These are phyloP conservation scores for Neopelma chrysocephalum DNA, from an alignment of 2,797 vertebrate genomes.

Conservation along the genomic window DNA sequence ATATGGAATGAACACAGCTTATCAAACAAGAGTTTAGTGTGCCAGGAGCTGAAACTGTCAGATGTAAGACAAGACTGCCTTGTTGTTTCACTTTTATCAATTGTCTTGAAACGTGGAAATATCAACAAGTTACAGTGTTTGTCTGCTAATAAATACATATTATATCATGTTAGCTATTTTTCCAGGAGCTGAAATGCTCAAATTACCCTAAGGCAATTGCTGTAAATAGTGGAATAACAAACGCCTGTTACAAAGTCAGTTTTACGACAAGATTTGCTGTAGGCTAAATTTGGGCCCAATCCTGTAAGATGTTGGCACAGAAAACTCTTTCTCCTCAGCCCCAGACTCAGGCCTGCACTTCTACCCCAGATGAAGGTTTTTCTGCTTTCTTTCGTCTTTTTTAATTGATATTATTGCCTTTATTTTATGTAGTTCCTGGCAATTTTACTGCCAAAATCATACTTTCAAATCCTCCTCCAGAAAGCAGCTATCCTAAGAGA, in stretches of 20 bases:
- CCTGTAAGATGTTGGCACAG: neutral
- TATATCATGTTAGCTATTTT: constrained; percentile 49
- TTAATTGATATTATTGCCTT: neutral
- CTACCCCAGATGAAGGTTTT: neutral
- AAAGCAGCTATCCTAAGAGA: neutral
- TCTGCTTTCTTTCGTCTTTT: neutral
- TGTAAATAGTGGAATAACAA: neutral
- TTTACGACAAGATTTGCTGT: neutral
- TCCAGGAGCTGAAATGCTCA: constrained; percentile 1
- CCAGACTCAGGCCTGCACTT: neutral
- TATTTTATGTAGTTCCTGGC: neutral
- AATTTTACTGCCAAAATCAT: neutral
- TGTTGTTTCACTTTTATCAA: constrained; percentile 66
- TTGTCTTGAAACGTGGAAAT: constrained; percentile 47
- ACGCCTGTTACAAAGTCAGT: neutral
- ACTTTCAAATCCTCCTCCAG: neutral
- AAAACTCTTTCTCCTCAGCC: neutral
- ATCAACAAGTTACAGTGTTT: constrained; percentile 41
- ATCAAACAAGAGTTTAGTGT: constrained; percentile 70
- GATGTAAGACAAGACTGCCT: constrained; percentile 67
- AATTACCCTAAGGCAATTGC: neutral
- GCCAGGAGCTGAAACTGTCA: constrained; percentile 60
- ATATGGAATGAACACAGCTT: constrained; percentile 80
- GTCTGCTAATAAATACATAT: constrained; percentile 50
- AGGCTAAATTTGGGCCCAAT: neutral